A percentile compares a stretch with the other conserved stretches of the same genome.
phyloP scores from a whole-genome alignment of 2,888 invertebrate genomes.

The Mesochorus sp. region DNA sequence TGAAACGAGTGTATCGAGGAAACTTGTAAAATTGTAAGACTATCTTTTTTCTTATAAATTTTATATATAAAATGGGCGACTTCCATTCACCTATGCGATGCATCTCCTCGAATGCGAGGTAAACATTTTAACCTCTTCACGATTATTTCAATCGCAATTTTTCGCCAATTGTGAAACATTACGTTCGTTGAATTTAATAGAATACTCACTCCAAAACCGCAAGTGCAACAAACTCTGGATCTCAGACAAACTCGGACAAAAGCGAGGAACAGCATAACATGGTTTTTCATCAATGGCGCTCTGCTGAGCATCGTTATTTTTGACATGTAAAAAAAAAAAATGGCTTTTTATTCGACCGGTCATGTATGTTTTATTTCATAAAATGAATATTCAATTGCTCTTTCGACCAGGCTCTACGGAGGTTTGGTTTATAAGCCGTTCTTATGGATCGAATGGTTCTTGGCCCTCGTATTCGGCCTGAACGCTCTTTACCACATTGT shows the following conservation, averaged over 20 bases:
- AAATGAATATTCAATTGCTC: not conserved
- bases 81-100: conserved; percentile 77
- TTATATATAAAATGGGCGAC: conserved; percentile 72
- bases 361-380: not conserved
- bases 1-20: no score
- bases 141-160: no score
- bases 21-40: not conserved
- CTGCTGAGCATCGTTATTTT: conserved; percentile 84
- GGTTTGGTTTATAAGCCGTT: conserved; percentile 75
- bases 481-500: conserved; percentile 84
- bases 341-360: not conserved
- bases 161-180: no score
- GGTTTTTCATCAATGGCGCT: conserved; percentile 85
- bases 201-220: conserved; percentile 79
- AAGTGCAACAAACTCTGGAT: conserved; percentile 84
- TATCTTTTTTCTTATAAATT: not conserved
- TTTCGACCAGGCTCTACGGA: conserved; percentile 71
- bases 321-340: conserved; percentile 84
- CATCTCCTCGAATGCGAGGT: conserved; percentile 79
- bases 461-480: conserved; percentile 81
- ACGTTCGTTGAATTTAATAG: no score
- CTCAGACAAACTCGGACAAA: conserved; percentile 83
- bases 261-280: conserved; percentile 84
- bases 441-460: conserved; percentile 76
- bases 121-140: conserved; percentile 8